Base-by-base conservation (phyloP, 2,113 vertebrate genomes). In the Rhabdornis inornatus region DNA sequence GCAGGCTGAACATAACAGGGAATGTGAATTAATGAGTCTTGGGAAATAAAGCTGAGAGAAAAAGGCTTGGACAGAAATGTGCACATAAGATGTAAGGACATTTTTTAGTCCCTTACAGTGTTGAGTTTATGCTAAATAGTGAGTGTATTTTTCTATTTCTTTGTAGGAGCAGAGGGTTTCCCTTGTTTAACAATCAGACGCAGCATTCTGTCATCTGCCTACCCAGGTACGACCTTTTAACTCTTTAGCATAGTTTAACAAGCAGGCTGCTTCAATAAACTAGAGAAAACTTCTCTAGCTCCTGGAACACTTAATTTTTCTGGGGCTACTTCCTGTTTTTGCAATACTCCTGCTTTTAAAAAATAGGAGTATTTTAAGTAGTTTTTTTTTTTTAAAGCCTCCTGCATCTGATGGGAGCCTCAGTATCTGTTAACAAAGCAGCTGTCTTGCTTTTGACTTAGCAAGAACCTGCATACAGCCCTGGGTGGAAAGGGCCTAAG, bases 141-240 rank as follows among this genome's bases (percentile, higher is more conserved):
- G 25, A 68, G 11, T 33, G 5, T 57, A 6, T 94, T 84, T 91
- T n/a, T 87, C 69, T 92, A 23, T 87, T 95, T 93, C 85, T 95
- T 95, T 45, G n/a, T 86, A 98, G 97, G 96, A 97, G 30, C 87
- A 94, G 81, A 90, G 60, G 27, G 52, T 59, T 95, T 83, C 76
- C 74, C 47, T 84, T 89, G 63, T 95, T 94, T 97, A 92, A 95
- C 82, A 94, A 55, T 31, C 94, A 90, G 83, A 33, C 76, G 1
- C 84, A 94, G 60, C 81, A 31, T 78, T 88, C 63, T 92, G 22
- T 70, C n/a, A 76, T 89, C 95, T 89, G 85, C 86, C 55, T 94
- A 56, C 97, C 35, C 80, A 97, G 98, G 97, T 98, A 97, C 91
- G 97, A 83, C 10, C n/a, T 61, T 90, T 72, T 94, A 45, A 90